A percentile compares a stretch with the other conserved stretches of the same genome.
phyloP scores from a whole-genome alignment of 2,113 vertebrate species.

The Gnathonemus echidnorhynchus region DNA sequence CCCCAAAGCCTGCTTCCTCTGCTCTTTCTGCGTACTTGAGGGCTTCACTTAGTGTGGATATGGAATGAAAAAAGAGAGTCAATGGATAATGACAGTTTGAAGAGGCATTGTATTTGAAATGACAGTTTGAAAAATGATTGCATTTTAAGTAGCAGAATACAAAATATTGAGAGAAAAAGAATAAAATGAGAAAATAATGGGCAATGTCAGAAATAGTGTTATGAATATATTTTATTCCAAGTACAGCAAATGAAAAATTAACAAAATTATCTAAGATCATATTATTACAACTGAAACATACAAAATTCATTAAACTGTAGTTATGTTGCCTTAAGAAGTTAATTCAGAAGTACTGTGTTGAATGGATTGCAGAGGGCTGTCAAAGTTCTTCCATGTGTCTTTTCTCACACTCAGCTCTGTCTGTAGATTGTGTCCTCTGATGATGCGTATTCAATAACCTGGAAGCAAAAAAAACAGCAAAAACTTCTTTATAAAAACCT shows the following conservation, averaged over 20 bases:
- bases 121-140: neutral
- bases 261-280: neutral
- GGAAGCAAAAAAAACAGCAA: neutral
- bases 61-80: neutral
- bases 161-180: conserved; percentile 3
- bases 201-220: neutral
- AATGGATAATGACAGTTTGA: neutral
- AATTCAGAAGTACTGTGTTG: neutral
- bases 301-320: neutral
- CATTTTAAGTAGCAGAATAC: neutral
- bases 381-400: neutral
- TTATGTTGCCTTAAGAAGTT: neutral
- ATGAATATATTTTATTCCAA: neutral
- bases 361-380: neutral
- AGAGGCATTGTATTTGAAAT: neutral
- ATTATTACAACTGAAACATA: neutral
- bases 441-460: neutral
- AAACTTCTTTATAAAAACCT: neutral
- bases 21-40: neutral
- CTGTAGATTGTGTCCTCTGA: neutral
- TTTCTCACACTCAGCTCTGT: neutral
- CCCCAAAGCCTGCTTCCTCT: conserved; percentile 7
- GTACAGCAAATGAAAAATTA: neutral
- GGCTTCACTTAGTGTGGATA: conserved; percentile 2
- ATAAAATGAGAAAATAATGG: conserved; percentile 20